Conservation (phyloP, 2,113 vertebrate species). For the Romanogobio albipinnatus region DNA sequence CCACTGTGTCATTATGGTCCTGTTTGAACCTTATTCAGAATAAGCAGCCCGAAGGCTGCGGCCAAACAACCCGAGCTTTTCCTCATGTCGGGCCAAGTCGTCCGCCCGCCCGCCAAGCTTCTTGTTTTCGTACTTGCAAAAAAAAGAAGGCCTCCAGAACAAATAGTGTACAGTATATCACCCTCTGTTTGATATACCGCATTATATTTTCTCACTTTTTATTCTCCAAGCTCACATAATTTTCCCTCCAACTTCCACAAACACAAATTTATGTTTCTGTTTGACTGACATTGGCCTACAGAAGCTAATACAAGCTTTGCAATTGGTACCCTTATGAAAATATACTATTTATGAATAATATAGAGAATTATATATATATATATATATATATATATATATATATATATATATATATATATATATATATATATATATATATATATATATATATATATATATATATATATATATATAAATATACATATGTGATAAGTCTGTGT, state of each 20-base stretch:
- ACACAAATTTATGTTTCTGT: conserved; percentile 8
- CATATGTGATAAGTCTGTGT: too few relatives aligned
- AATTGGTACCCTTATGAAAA: neutral
- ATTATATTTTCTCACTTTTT: conserved; percentile 52
- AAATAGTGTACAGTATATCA: conserved; percentile 62
- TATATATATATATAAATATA: too few relatives aligned
- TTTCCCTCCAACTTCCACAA: neutral
- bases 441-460: too few relatives aligned
- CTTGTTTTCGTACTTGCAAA: conserved; percentile 62
- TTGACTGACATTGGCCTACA: conserved; percentile 4
- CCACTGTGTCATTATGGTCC: conserved; percentile 78
- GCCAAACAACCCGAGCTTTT: conserved; percentile 54
- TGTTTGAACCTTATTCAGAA: conserved; percentile 77
- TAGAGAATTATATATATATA: too few relatives aligned
- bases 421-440: too few relatives aligned
- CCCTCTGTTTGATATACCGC: conserved; percentile 16
- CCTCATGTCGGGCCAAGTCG: conserved; percentile 49
- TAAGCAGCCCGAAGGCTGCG: conserved; percentile 66
- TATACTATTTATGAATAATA: too few relatives aligned
- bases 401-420: too few relatives aligned
- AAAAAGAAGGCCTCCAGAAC: conserved; percentile 57
- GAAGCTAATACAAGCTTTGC: neutral
- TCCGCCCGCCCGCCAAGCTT: conserved; percentile 56
- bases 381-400: too few relatives aligned
- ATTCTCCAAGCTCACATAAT: conserved; percentile 44